Percentiles rank a stretch among this genome's conserved stretches.
Conservation (phyloP, 2,797 vertebrate genomes). For the Spondyliosoma cantharus region DNA sequence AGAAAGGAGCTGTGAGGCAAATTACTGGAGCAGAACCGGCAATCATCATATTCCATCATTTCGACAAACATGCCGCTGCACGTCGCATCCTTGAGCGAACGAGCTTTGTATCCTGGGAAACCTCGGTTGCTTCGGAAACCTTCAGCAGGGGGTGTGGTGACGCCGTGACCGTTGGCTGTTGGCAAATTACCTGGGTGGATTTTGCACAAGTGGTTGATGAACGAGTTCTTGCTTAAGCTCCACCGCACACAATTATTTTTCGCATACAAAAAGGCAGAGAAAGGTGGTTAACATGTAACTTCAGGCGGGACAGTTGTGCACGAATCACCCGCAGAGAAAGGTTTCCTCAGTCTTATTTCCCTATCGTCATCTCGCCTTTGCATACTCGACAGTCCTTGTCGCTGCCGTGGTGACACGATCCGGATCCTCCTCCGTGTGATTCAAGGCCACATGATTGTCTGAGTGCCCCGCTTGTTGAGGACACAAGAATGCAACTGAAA, state of each 20-base stretch:
- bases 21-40: slow-evolving; percentile 1
- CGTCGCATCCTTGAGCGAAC: slow-evolving; percentile 24
- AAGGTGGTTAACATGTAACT: no score
- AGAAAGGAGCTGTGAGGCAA: neutral
- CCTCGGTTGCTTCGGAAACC: slow-evolving; percentile 25
- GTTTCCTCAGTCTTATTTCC: neutral
- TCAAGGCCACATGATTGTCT: slow-evolving; percentile 30
- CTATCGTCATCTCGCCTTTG: neutral
- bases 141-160: slow-evolving; percentile 40
- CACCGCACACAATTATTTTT: neutral
- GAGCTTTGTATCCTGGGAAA: slow-evolving; percentile 52
- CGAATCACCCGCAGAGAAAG: neutral
- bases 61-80: slow-evolving; percentile 62
- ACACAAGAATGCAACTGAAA: slow-evolving; percentile 49
- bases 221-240: slow-evolving; percentile 31
- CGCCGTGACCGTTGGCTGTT: slow-evolving; percentile 56
- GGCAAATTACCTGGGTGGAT: slow-evolving; percentile 31
- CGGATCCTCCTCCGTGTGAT: slow-evolving; percentile 3
- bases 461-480: slow-evolving; percentile 8
- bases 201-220: slow-evolving; percentile 32
- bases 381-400: neutral
- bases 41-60: slow-evolving; percentile 14
- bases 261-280: neutral
- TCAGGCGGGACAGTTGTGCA: no score
- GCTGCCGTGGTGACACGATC: neutral